Conservation (phyloP, 2,797 vertebrate genomes). For the Sebastes goodei region DNA sequence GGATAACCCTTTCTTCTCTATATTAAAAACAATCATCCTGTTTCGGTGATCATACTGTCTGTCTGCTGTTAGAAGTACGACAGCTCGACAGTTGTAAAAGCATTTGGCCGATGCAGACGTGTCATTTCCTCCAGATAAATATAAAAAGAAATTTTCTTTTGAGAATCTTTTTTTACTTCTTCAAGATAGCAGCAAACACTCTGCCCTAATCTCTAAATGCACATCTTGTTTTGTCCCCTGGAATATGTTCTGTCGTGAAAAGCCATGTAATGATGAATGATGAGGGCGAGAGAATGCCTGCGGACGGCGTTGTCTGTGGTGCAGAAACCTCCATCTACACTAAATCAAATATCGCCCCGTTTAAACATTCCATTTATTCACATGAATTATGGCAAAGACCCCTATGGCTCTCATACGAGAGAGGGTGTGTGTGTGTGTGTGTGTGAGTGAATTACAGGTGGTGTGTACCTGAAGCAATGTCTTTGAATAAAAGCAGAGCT, state of each 20-base stretch:
- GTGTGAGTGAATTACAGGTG: conserved; percentile 46
- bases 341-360: conserved; percentile 64
- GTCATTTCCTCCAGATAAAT: conserved; percentile 38
- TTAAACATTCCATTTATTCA: conserved; percentile 71
- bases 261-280: conserved; percentile 58
- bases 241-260: conserved; percentile 48
- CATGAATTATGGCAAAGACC: conserved; percentile 58
- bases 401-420: conserved; percentile 38
- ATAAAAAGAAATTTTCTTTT: conserved; percentile 4
- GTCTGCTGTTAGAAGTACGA: not conserved
- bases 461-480: conserved; percentile 36
- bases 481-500: conserved; percentile 38
- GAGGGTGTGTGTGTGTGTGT: not conserved
- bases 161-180: not conserved
- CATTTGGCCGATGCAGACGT: not conserved
- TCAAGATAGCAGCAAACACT: conserved; percentile 16
- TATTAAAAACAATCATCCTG: not conserved
- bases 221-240: conserved; percentile 54
- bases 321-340: conserved; percentile 56
- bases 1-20: not conserved
- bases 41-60: not conserved
- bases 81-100: not conserved
- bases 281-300: conserved; percentile 29
- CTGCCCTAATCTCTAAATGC: conserved; percentile 36
- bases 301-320: conserved; percentile 55